Percentiles rank a stretch among this genome's conserved stretches.
phyloP scores from a whole-genome alignment of 1,140 invertebrate genomes.

The Aphelenchoides avenae region DNA sequence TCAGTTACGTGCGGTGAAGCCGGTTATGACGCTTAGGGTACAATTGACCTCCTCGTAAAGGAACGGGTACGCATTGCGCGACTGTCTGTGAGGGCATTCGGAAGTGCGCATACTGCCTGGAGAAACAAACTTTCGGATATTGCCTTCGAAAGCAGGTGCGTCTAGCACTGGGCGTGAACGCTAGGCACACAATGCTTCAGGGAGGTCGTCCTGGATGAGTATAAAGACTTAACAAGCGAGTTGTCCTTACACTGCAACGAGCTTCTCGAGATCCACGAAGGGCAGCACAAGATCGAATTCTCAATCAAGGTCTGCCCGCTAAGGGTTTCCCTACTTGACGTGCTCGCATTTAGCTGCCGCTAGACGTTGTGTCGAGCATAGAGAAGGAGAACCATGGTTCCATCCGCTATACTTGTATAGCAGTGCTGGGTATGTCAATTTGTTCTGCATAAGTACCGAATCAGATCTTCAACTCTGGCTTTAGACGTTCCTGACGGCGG shows the following conservation, averaged over 20 bases:
- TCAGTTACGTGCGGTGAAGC: background rate
- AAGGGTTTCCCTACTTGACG: slow-evolving; percentile 1
- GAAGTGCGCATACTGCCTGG: slow-evolving; percentile 45
- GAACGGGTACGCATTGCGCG: slow-evolving; percentile 37
- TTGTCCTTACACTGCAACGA: slow-evolving; percentile 42
- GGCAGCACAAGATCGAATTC: slow-evolving; percentile 45
- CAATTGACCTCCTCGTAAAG: slow-evolving; percentile 29
- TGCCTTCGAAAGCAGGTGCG: slow-evolving; percentile 41
- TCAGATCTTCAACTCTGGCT: no score
- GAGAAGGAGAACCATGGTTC: slow-evolving; percentile 38
- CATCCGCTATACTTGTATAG: slow-evolving; percentile 41
- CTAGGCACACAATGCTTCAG: no score
- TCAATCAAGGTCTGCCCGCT: slow-evolving; percentile 24
- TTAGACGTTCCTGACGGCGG: slow-evolving; percentile 45
- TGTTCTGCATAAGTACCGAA: no score
- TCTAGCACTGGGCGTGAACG: no score
- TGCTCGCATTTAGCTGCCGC: slow-evolving; percentile 30
- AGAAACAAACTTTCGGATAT: slow-evolving; percentile 31
- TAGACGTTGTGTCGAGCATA: slow-evolving; percentile 48
- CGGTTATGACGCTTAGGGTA: slow-evolving; percentile 20
- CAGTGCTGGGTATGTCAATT: slow-evolving; percentile 32
- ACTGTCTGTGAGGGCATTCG: slow-evolving; percentile 37
- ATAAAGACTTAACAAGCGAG: slow-evolving; percentile 48
- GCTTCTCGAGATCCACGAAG: slow-evolving; percentile 29
- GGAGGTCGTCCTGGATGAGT: slow-evolving; percentile 48